Conservation (phyloP, 2,888 invertebrate species). For the Pyrgus malvae region DNA sequence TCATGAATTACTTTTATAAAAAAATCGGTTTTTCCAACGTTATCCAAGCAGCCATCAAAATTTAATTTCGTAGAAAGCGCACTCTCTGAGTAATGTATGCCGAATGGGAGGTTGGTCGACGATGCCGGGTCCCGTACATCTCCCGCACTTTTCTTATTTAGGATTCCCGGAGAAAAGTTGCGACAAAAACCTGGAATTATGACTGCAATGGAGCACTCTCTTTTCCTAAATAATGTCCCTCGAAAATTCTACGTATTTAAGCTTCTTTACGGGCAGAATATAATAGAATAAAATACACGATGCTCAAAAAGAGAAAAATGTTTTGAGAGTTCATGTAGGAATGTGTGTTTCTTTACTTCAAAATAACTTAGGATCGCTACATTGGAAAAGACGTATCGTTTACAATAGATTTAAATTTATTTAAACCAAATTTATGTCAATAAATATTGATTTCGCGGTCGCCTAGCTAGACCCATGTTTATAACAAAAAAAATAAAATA, state of each 20-base stretch:
- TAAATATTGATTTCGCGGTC: no score
- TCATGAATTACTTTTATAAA: conserved; percentile 53
- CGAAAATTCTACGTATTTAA: conserved; percentile 3
- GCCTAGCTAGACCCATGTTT: no score
- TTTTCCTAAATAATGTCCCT: conserved; percentile 3
- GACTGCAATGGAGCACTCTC: neutral
- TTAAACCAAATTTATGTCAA: no score
- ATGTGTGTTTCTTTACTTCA: no score
- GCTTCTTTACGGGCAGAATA: neutral
- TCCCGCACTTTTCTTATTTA: conserved; percentile 38
- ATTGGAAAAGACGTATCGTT: no score
- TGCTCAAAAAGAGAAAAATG: no score
- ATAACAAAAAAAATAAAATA: no score
- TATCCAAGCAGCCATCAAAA: conserved; percentile 68
- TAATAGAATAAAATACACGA: no score
- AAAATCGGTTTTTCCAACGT: conserved; percentile 51
- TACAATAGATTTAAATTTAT: no score
- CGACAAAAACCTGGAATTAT: conserved; percentile 28
- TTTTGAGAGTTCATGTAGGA: no score
- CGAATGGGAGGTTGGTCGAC: conserved; percentile 45
- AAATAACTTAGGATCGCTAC: no score
- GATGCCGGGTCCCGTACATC: conserved; percentile 38
- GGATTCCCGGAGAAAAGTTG: conserved; percentile 31
- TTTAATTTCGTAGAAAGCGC: conserved; percentile 76
- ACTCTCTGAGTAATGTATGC: conserved; percentile 66